These are phyloP conservation scores for Mystacornis crossleyi DNA, from an alignment of 2,113 vertebrate genomes.

Conservation along the genomic window DNA sequence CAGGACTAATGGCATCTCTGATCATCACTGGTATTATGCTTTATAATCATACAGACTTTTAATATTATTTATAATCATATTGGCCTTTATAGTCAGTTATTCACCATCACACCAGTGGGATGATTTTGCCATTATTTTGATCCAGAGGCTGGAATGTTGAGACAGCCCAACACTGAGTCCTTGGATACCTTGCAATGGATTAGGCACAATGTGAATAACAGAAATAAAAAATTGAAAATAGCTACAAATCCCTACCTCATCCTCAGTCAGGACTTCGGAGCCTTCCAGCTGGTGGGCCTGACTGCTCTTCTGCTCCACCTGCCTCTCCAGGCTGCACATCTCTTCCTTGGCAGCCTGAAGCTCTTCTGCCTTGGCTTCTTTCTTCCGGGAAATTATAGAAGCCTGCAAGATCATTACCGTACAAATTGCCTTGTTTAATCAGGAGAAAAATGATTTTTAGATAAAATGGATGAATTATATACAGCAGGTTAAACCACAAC, in stretches of 20 bases:
- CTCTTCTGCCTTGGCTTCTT: constrained; percentile 93
- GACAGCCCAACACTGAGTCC: background rate
- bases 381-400: constrained; percentile 90
- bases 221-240: background rate
- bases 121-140: background rate
- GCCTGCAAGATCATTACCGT: constrained; percentile 74
- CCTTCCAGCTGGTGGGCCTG: constrained; percentile 80
- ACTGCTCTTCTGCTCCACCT: constrained; percentile 81
- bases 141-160: background rate
- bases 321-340: constrained; percentile 78
- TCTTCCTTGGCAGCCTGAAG: constrained; percentile 92
- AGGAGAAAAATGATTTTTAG: background rate
- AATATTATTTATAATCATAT: background rate
- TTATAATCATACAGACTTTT: background rate
- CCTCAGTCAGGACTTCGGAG: constrained; percentile 82
- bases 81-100: background rate
- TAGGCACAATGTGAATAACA: background rate
- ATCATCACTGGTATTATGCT: background rate
- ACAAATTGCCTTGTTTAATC: background rate
- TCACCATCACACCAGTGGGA: background rate
- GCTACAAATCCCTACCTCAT: constrained; percentile 82
- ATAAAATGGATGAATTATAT: background rate
- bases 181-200: background rate
- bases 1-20: background rate
- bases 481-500: background rate